These are phyloP conservation scores for Athalia cordata DNA, from an alignment of 2,888 invertebrate species.

Conservation along the genomic window DNA sequence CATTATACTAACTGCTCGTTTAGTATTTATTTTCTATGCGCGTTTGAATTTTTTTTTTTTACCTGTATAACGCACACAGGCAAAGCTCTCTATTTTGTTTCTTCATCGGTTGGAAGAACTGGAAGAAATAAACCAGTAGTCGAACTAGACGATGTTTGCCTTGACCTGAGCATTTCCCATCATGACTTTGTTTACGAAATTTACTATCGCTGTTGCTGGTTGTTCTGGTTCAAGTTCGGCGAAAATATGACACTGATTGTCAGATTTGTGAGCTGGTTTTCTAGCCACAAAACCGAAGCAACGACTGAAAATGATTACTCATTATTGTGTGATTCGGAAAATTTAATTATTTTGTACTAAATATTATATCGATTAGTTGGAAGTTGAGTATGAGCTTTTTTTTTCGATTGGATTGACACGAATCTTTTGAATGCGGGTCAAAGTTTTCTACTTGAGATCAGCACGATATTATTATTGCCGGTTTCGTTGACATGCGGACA, in stretches of 20 bases:
- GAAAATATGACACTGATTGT: slow-evolving; percentile 98
- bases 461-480: too few species aligned
- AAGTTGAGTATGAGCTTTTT: too few species aligned
- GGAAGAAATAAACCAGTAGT: not conserved
- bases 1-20: not conserved
- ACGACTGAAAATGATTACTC: slow-evolving; percentile 77
- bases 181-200: slow-evolving; percentile 88
- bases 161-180: slow-evolving; percentile 76
- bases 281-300: slow-evolving; percentile 98
- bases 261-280: slow-evolving; percentile 87
- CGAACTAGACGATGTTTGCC: slow-evolving; percentile 74
- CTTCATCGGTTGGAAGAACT: not conserved
- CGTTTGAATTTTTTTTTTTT: slow-evolving; percentile 47
- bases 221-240: slow-evolving; percentile 95
- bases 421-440: too few species aligned
- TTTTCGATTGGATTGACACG: too few species aligned
- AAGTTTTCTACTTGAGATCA: too few species aligned
- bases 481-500: not conserved
- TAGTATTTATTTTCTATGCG: not conserved
- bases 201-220: slow-evolving; percentile 96
- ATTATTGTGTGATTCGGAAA: slow-evolving; percentile 37
- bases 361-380: too few species aligned
- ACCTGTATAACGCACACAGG: not conserved
- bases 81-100: not conserved
- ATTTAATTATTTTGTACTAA: not conserved